Evolutionary conservation across 1,140 invertebrate genomes (phyloP).

Genomic region (Propsilocerus akamusi): DNA sequence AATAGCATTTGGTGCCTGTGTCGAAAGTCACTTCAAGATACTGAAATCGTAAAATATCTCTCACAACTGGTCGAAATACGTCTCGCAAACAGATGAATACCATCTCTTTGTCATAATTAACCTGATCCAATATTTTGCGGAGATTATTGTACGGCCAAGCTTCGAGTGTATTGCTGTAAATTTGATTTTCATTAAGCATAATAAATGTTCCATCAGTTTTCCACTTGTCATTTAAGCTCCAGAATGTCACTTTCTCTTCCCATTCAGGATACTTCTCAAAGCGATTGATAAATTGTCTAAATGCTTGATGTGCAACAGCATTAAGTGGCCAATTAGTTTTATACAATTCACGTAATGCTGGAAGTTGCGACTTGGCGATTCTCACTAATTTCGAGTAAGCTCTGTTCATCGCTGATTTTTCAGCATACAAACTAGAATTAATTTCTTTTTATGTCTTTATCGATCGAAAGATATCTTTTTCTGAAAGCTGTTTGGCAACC

Average conservation of each 20-base stretch:
- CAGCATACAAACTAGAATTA: no score
- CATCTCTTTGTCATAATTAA: background rate
- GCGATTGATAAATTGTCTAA: background rate
- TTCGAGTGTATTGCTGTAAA: background rate
- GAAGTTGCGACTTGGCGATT: no score
- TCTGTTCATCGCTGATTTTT: no score
- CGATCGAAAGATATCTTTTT: no score
- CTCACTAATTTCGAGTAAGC: no score
- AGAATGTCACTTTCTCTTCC: background rate
- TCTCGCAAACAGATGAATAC: background rate
- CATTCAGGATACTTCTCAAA: background rate
- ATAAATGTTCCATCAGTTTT: background rate
- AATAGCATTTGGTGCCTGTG: background rate
- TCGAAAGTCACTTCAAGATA: background rate
- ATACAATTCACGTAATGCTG: no score
- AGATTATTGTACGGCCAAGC: background rate
- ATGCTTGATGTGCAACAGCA: no score
- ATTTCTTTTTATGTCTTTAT: no score
- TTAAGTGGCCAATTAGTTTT: no score
- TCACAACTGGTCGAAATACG: background rate
- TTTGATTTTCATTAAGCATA: background rate
- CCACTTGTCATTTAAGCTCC: background rate
- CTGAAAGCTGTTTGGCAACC: no score
- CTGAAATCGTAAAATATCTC: background rate
- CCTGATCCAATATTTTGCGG: background rate